A percentile compares a stretch with the other conserved stretches of the same genome.
phyloP scores from a whole-genome alignment of 2,113 vertebrate species.

The Pontoporia blainvillei region DNA sequence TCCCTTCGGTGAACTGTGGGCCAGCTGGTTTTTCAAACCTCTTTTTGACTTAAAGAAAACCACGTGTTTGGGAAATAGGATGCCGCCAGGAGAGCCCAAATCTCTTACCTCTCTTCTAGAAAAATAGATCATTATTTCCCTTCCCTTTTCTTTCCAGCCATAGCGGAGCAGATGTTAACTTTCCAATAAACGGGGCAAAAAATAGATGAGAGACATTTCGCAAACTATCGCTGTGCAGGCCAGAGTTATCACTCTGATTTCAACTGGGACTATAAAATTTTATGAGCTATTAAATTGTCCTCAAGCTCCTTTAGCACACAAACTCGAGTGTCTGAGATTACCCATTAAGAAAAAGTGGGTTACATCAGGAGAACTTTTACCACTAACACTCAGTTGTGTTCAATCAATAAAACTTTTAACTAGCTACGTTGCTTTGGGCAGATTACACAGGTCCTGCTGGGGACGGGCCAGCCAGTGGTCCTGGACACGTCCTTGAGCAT shows the following conservation, averaged over 20 bases:
- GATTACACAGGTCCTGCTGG: not conserved
- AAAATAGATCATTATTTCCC: constrained; percentile 57
- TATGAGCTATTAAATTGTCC: constrained; percentile 84
- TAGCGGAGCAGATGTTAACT: constrained; percentile 76
- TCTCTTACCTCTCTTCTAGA: constrained; percentile 61
- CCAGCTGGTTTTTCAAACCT: not conserved
- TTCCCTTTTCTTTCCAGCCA: not conserved
- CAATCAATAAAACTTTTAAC: constrained; percentile 63
- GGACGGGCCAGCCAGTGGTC: not conserved
- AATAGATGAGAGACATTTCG: constrained; percentile 74
- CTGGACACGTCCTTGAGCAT: accelerated
- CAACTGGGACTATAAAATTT: constrained; percentile 82
- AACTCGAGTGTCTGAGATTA: constrained; percentile 73
- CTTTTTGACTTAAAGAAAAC: constrained; percentile 7
- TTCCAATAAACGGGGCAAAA: constrained; percentile 73
- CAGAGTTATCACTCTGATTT: constrained; percentile 82
- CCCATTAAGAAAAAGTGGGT: constrained; percentile 75
- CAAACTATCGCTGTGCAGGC: constrained; percentile 66
- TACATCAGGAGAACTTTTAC: constrained; percentile 57
- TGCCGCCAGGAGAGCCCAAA: constrained; percentile 22
- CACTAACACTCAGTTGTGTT: constrained; percentile 1
- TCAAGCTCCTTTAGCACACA: constrained; percentile 79
- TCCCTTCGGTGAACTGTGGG: accelerated
- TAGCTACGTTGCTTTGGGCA: not conserved
- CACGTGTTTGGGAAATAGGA: not conserved